These are phyloP conservation scores for Charanyca ferruginea DNA, from an alignment of 2,888 invertebrate species.

Conservation along the genomic window DNA sequence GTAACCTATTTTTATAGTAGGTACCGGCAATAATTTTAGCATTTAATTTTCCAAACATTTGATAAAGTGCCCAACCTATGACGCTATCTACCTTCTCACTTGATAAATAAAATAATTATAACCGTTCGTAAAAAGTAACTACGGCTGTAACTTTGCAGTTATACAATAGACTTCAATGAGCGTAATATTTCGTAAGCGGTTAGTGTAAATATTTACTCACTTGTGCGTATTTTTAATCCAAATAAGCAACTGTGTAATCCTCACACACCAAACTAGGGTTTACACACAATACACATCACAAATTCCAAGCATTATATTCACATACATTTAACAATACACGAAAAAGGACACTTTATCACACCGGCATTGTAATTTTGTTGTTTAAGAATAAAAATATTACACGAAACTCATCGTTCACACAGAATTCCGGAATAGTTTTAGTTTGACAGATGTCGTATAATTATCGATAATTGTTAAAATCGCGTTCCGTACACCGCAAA, in stretches of 20 bases:
- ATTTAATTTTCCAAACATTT: neutral
- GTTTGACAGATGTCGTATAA: constrained; percentile 85
- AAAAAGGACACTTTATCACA: constrained; percentile 75
- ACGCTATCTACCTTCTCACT: constrained; percentile 32
- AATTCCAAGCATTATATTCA: constrained; percentile 84
- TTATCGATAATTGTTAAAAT: constrained; percentile 72
- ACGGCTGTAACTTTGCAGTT: constrained; percentile 10
- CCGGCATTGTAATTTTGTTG: constrained; percentile 66
- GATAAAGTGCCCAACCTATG: neutral
- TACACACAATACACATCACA: constrained; percentile 84
- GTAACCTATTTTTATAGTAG: too few species aligned
- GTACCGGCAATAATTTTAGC: too few species aligned
- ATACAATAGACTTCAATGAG: constrained; percentile 39
- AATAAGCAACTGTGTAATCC: constrained; percentile 81
- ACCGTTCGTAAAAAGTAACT: neutral
- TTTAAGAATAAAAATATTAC: constrained; percentile 71
- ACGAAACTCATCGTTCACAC: constrained; percentile 74
- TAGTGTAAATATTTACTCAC: constrained; percentile 88
- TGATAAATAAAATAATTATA: constrained; percentile 5
- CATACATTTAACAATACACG: constrained; percentile 75
- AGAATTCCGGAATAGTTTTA: constrained; percentile 73
- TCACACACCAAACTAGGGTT: constrained; percentile 75
- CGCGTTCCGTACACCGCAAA: constrained; percentile 76
- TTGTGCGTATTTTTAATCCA: constrained; percentile 84
- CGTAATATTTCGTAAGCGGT: constrained; percentile 56